Evolutionary conservation across 2,888 invertebrate genomes (phyloP).

Genomic region (Pasiphila rectangulata): DNA sequence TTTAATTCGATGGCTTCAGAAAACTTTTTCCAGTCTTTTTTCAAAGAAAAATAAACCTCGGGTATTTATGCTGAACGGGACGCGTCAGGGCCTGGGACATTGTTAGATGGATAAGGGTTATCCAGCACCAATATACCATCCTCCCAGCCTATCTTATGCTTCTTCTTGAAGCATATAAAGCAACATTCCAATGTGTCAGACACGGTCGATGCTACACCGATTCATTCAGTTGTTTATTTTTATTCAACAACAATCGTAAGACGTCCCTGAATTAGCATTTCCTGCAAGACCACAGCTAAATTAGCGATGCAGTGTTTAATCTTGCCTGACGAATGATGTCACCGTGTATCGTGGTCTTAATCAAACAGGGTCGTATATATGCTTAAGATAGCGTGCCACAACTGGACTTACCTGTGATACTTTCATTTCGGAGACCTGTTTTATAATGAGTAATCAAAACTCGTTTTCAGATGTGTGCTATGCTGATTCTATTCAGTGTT

Average conservation of each 20-base stretch:
- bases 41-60: too few relatives aligned
- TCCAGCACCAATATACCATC: too few relatives aligned
- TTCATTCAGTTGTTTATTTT: not conserved
- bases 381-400: constrained; percentile 2
- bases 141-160: too few relatives aligned
- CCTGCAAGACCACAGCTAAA: constrained; percentile 12
- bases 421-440: constrained; percentile 33
- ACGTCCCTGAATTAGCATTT: constrained; percentile 8
- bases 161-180: too few relatives aligned
- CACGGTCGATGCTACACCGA: not conserved
- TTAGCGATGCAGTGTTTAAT: constrained; percentile 14
- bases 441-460: constrained; percentile 32
- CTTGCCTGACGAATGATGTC: constrained; percentile 19
- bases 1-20: too few relatives aligned
- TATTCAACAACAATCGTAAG: not conserved
- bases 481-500: constrained; percentile 7
- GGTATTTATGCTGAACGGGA: too few relatives aligned
- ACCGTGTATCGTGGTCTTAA: constrained; percentile 5
- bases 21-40: too few relatives aligned
- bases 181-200: too few relatives aligned
- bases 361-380: constrained; percentile 6
- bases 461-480: constrained; percentile 21
- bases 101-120: too few relatives aligned
- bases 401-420: constrained; percentile 23
- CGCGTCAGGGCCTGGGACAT: too few relatives aligned